A percentile compares a stretch with the other conserved stretches of the same genome.
Conservation (phyloP, 2,888 invertebrate genomes). For the Eristalinus aeneus region DNA sequence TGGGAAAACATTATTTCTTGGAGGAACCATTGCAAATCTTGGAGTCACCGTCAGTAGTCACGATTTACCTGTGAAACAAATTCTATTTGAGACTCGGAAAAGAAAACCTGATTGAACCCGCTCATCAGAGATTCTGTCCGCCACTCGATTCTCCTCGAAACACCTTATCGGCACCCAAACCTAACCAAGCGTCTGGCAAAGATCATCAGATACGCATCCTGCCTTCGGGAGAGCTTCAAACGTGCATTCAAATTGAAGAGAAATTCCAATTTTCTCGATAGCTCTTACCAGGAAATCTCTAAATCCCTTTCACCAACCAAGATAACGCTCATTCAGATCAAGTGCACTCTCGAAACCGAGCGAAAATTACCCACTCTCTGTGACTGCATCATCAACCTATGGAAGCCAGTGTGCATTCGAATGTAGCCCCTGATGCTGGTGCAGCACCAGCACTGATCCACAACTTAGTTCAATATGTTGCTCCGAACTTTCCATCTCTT, state of each 20-base stretch:
- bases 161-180: background rate
- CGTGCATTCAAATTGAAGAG: background rate
- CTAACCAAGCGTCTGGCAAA: background rate
- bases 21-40: too few species aligned
- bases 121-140: background rate
- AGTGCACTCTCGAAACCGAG: background rate
- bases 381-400: background rate
- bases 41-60: too few species aligned
- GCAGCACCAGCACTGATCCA: background rate
- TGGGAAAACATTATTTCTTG: too few species aligned
- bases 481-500: conserved; percentile 38
- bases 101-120: background rate
- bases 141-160: background rate
- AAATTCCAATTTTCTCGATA: background rate
- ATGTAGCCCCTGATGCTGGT: background rate
- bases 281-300: background rate
- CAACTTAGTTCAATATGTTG: conserved; percentile 20
- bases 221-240: background rate
- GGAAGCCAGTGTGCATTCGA: background rate
- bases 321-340: background rate
- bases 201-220: background rate
- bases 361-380: background rate
- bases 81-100: too few species aligned
- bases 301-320: background rate
- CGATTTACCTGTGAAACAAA: too few species aligned